These are phyloP conservation scores for Trematomus bernacchii DNA, from an alignment of 2,797 vertebrate genomes.

Conservation along the genomic window DNA sequence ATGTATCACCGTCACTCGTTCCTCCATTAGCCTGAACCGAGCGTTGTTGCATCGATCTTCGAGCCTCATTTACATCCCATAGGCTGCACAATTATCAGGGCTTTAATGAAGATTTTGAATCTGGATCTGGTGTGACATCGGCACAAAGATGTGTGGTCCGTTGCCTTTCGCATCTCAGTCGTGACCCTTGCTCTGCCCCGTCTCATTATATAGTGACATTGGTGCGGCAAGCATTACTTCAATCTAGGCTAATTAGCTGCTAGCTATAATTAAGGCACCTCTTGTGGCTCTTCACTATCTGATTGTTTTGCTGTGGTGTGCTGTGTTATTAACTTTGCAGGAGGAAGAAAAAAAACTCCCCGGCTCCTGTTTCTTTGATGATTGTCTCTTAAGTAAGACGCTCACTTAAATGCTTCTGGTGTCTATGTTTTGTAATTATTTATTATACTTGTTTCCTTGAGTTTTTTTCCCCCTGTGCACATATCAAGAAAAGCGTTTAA, in stretches of 20 bases:
- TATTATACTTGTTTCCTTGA: conserved; percentile 28
- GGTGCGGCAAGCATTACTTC: conserved; percentile 60
- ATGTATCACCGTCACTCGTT: conserved; percentile 58
- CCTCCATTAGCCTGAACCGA: conserved; percentile 56
- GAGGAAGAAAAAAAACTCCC: conserved; percentile 5
- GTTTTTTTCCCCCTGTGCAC: not conserved
- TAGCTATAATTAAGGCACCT: conserved; percentile 74
- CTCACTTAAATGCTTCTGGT: conserved; percentile 31
- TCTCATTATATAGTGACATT: conserved; percentile 74
- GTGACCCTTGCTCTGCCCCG: conserved; percentile 54
- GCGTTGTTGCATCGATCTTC: conserved; percentile 55
- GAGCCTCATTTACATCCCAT: conserved; percentile 70
- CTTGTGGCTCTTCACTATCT: conserved; percentile 56
- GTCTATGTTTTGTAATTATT: conserved; percentile 33
- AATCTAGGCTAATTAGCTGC: conserved; percentile 73
- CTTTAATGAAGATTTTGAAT: conserved; percentile 68
- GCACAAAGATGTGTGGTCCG: conserved; percentile 40
- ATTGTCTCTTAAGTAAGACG: conserved; percentile 33
- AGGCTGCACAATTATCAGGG: conserved; percentile 55
- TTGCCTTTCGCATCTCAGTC: conserved; percentile 19
- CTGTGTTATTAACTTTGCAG: conserved; percentile 63
- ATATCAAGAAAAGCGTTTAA: not conserved
- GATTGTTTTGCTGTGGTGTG: conserved; percentile 66
- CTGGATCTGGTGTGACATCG: conserved; percentile 49
- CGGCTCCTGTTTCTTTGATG: conserved; percentile 14